Base-by-base conservation (phyloP, 1,140 invertebrate species). In the Conus betulinus region DNA sequence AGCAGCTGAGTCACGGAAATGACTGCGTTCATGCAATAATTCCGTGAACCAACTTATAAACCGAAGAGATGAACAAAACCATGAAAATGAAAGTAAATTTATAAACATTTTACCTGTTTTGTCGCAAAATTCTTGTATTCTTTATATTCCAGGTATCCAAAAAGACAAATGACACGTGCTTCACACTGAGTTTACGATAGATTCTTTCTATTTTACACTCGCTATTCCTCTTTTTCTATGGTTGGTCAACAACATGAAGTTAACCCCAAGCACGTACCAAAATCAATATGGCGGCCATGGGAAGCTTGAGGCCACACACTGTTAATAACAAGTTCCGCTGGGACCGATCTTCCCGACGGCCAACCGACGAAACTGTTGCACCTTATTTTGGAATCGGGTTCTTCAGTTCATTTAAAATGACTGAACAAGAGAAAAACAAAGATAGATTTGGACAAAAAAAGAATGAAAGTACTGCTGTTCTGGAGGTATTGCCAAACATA, bases 11-110 rank as follows among this genome's bases (percentile, higher is more conserved):
- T 39, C 39, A 39, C 39, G 39, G 39, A 39, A 39, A 39, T 39
- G 39, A 39, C 39, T 39, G 39, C 39, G 39, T 39, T 39, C 39
- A 39, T 39, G 39, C 39, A 39, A 39, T 39, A 39, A 39, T 39
- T 39, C 39, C 39, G 39, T 39, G 39, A 39, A 60, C 57, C 15
- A 60, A 60, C 15, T 8, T 60, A 8, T 5, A 60, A 11, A 15
- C 8, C 57, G 4, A 8, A 8, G 57, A 11, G 57, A 60, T 4
- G 57, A 23, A 7, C 67, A 71, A 71, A 13, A 71, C 23, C 67
- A 71, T 71, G 13, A 71, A 71, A 71, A 71, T 71, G 67, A 71
- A 71, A 71, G 67, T 71, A 71, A 71, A 71, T 71, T 71, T 63
- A 63, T 20, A 63, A 11, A 63, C 60, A 71, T 71, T 13, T 71